Evolutionary conservation across 2,888 invertebrate species (phyloP), one percentile per base, ranked within the genome.

Genomic region (Choristoneura rosaceana): DNA sequence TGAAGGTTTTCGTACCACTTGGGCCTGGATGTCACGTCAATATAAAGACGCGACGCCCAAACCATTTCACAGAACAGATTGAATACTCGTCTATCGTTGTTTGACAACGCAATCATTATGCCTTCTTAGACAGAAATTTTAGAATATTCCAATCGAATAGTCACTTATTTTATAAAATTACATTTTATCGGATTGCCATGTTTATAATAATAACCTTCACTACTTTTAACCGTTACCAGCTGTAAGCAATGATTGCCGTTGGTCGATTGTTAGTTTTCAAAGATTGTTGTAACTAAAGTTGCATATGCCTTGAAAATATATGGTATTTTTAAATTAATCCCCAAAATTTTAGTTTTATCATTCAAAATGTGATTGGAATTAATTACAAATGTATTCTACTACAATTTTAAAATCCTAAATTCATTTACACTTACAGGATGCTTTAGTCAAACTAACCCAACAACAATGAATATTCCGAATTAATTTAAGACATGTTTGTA

Each of bases 1-100:
- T 66, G 41, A 7, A 43, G 65, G 65, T 66, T 55, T 65, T 3
- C 52, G n/a, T 9, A 55, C 65, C 64, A 50, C 15, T 52, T 15
- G 9, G 64, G 17, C 14, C 5, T 52, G 64, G 64, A 65, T 65
- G 64, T 65, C 15, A 4, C 45, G 7, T 43, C 4, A n/a, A 47
- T 14, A 5, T 38, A 0, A 50, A 38, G 10, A 17, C 1, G 52
- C 0, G 64, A 65, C 50, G 52, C 65, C 41, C 55, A 14, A 25
- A 43, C 65, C 55, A 14, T 43, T 43, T 55, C 41, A 55, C 41
- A 43, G 55, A 25, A 55, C 25, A 66, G 65, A 55, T 66, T 25
- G 25, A 33, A 66, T 55, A n/a, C 14, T 43, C 17, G 4, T 25
- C 55, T 55, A 25, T 25, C 4, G 55, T 10, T 41, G 17, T 43